Evolutionary conservation across 2,113 vertebrate genomes (phyloP).

Genomic region (Oenanthe melanoleuca): DNA sequence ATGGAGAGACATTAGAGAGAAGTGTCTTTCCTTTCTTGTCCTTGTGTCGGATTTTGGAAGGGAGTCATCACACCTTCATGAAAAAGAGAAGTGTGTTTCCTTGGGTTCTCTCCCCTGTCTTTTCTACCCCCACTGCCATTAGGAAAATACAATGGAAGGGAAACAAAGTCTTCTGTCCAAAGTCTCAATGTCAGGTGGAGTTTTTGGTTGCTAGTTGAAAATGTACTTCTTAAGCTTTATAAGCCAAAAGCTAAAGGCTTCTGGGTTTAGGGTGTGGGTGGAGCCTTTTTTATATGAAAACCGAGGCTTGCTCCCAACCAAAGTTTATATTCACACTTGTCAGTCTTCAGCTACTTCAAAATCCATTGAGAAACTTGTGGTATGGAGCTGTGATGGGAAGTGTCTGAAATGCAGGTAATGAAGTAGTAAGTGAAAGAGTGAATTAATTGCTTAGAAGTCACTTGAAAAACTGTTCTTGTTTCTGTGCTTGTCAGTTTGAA

Average conservation of each 20-base stretch:
- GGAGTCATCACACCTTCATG: background rate
- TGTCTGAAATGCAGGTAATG: background rate
- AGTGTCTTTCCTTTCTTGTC: background rate
- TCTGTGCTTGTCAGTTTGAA: background rate
- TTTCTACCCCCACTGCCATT: background rate
- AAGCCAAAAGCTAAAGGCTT: background rate
- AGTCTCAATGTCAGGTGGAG: background rate
- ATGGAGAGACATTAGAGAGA: background rate
- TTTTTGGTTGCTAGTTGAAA: background rate
- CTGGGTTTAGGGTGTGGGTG: background rate
- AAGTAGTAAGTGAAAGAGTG: background rate
- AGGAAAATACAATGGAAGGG: background rate
- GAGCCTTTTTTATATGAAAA: background rate
- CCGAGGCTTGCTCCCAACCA: background rate
- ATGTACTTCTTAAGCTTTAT: background rate
- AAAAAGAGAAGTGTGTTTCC: background rate
- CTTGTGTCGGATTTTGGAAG: background rate
- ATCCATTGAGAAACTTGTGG: background rate
- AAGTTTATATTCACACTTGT: background rate
- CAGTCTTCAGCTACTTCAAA: background rate
- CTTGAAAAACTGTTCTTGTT: background rate
- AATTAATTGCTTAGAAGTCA: background rate
- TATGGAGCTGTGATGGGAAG: background rate
- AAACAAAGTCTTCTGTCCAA: background rate
- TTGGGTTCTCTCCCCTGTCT: background rate